Conservation (phyloP, 2,797 vertebrate species). For the Delichon dasypus region DNA sequence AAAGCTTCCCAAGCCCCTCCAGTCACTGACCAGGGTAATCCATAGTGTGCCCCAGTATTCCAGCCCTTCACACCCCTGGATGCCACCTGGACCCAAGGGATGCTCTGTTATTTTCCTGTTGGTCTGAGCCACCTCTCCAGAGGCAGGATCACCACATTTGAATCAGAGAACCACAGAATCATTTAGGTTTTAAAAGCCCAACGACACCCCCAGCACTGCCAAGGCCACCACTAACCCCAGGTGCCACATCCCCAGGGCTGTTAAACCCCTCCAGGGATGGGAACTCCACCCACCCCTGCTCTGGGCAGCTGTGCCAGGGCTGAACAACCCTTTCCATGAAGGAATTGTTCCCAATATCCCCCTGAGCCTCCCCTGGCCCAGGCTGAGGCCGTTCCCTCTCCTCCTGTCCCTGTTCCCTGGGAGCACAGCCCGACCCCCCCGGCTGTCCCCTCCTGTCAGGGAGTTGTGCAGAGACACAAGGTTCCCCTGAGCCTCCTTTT, state of each 20-base stretch:
- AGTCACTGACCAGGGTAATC: not conserved
- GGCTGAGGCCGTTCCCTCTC: not conserved
- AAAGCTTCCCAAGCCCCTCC: not conserved
- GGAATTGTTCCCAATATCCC: fast-evolving
- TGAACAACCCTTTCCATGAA: fast-evolving
- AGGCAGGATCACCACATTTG: not conserved
- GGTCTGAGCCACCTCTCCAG: not conserved
- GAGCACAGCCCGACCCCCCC: not conserved
- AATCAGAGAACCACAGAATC: not conserved
- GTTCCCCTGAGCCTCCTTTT: not conserved
- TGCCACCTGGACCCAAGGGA: too few species aligned
- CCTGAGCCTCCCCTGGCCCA: not conserved
- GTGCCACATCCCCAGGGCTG: not conserved
- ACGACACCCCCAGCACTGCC: not conserved
- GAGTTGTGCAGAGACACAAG: not conserved
- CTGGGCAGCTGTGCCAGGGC: not conserved
- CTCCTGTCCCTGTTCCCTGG: not conserved
- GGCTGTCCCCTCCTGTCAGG: not conserved
- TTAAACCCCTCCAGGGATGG: not conserved
- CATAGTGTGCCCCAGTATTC: not conserved
- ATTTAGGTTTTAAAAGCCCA: not conserved
- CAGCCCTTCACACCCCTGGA: not conserved
- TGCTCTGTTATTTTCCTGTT: not conserved
- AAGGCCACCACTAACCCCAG: not conserved
- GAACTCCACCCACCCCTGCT: fast-evolving